Evolutionary conservation across 53 echinoderm and acorn worm species (phyloP).

Genomic region (Mesocentrotus franciscanus): DNA sequence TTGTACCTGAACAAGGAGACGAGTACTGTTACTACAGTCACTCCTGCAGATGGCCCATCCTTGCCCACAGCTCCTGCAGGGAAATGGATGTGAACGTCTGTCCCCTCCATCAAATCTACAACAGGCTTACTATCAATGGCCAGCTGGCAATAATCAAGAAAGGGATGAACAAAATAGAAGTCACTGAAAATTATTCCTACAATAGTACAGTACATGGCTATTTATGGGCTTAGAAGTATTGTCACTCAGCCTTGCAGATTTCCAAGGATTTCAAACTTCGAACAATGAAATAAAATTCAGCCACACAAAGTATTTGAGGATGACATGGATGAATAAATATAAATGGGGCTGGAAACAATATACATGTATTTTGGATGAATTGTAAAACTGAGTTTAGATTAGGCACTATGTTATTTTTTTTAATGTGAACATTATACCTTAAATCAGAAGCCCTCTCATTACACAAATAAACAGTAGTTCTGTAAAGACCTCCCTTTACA

Average conservation of each 20-base stretch:
- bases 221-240: background rate
- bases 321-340: background rate
- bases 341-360: no score
- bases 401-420: no score
- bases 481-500: background rate
- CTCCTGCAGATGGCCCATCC: constrained; percentile 98
- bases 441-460: background rate
- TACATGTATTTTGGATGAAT: no score
- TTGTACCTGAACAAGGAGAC: constrained; percentile 91
- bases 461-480: background rate
- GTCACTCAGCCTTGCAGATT: background rate
- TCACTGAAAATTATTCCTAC: background rate
- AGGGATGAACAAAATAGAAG: background rate
- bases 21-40: constrained; percentile 89
- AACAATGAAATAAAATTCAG: background rate
- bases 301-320: background rate
- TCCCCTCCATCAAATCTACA: constrained; percentile 90
- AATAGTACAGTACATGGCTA: background rate
- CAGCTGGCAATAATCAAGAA: constrained; percentile 64
- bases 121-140: constrained; percentile 77
- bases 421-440: no score
- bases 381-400: no score
- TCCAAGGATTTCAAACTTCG: background rate
- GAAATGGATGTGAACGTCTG: constrained; percentile 92
- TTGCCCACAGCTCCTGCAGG: constrained; percentile 98